These are phyloP conservation scores for Danionella cerebrum DNA, from an alignment of 2,113 vertebrate genomes.

Conservation along the genomic window DNA sequence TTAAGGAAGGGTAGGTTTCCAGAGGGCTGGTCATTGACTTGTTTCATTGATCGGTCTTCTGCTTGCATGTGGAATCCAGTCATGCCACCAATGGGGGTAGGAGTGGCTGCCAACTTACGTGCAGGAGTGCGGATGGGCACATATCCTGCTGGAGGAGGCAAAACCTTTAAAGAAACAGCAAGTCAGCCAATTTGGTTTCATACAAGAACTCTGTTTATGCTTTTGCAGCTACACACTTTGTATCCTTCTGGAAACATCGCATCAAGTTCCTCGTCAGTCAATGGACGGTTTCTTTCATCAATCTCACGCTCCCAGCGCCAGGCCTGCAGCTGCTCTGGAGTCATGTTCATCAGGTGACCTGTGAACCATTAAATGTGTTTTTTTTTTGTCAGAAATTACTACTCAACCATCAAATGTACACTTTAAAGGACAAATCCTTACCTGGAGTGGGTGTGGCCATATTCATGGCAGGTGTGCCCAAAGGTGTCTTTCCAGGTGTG, in stretches of 20 bases:
- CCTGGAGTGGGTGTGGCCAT: slow-evolving; percentile 97
- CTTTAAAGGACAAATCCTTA: slow-evolving; percentile 41
- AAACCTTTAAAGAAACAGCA: slow-evolving; percentile 64
- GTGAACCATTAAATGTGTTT: neutral
- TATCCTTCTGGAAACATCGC: slow-evolving; percentile 99
- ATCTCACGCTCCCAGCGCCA: slow-evolving; percentile 98
- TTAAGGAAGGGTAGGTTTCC: slow-evolving; percentile 98
- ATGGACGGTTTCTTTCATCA: slow-evolving; percentile 92
- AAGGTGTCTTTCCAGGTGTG: slow-evolving; percentile 93
- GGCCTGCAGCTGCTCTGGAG: slow-evolving; percentile 94
- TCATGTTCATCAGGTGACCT: slow-evolving; percentile 99
- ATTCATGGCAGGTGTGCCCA: slow-evolving; percentile 97
- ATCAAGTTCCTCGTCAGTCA: slow-evolving; percentile 94
- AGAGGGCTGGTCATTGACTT: slow-evolving; percentile 93
- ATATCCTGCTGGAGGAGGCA: slow-evolving; percentile 93
- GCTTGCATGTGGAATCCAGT: slow-evolving; percentile 98
- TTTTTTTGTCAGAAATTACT: too few species aligned
- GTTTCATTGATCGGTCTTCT: slow-evolving; percentile 91
- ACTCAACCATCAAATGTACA: neutral
- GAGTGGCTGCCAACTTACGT: slow-evolving; percentile 90
- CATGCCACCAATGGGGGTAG: slow-evolving; percentile 95
- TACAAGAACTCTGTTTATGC: neutral
- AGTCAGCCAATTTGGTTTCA: neutral
- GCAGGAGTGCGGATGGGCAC: slow-evolving; percentile 96
- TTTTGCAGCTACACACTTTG: slow-evolving; percentile 66